Evolutionary conservation across 2,797 vertebrate species (phyloP).

Genomic region (Halcyon chelicuti): DNA sequence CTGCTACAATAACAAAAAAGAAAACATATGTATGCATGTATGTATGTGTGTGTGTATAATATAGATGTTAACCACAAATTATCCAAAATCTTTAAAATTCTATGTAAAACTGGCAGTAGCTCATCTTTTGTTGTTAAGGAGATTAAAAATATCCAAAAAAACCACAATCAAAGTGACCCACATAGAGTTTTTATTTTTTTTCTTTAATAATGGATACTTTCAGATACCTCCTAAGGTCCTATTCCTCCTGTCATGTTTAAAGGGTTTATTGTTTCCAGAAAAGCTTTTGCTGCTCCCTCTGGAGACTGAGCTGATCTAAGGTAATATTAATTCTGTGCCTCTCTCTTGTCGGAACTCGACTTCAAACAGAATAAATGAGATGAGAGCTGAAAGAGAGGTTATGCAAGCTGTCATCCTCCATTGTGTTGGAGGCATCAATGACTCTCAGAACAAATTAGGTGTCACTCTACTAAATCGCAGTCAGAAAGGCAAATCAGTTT

Average conservation of each 20-base stretch:
- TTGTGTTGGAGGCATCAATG: slow-evolving; percentile 79
- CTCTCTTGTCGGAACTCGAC: slow-evolving; percentile 78
- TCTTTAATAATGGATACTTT: slow-evolving; percentile 80
- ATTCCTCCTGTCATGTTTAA: slow-evolving; percentile 81
- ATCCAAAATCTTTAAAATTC: slow-evolving; percentile 60
- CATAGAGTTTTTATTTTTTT: slow-evolving; percentile 17
- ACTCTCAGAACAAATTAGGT: slow-evolving; percentile 83
- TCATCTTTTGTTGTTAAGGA: slow-evolving; percentile 35
- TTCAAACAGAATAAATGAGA: slow-evolving; percentile 83
- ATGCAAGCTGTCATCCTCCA: slow-evolving; percentile 82
- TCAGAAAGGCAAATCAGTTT: slow-evolving; percentile 82
- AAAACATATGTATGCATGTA: background rate
- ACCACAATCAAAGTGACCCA: slow-evolving; percentile 67
- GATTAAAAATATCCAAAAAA: background rate
- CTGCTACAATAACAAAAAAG: slow-evolving; percentile 1
- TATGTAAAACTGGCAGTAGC: slow-evolving; percentile 52
- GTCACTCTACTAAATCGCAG: slow-evolving; percentile 80
- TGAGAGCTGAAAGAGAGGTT: slow-evolving; percentile 83
- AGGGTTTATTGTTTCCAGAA: slow-evolving; percentile 83
- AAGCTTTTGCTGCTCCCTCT: slow-evolving; percentile 78
- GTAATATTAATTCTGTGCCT: slow-evolving; percentile 82
- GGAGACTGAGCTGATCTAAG: slow-evolving; percentile 79
- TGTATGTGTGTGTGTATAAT: background rate
- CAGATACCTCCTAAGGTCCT: slow-evolving; percentile 77
- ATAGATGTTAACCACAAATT: slow-evolving; percentile 47